Percentiles rank a stretch among this genome's conserved stretches.
Evolutionary conservation across 1,140 invertebrate species (phyloP).

Genomic region (Drusus annulatus): DNA sequence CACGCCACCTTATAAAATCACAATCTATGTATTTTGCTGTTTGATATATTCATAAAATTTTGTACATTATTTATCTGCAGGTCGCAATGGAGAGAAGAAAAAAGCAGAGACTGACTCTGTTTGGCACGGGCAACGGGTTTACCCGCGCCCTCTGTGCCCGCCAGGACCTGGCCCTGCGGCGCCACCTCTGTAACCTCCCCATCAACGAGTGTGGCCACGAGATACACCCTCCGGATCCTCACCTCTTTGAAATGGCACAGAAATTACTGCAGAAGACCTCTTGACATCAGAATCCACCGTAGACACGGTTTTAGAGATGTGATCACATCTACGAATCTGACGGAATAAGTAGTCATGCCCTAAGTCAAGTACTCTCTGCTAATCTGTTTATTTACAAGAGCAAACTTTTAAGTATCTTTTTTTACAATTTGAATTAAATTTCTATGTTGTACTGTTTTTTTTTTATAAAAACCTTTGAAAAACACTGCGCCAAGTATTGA

Average conservation of each 20-base stretch:
- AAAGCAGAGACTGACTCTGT: constrained; percentile 66
- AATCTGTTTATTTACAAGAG: no score
- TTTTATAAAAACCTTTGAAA: no score
- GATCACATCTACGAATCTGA: no score
- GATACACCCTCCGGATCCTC: constrained; percentile 60
- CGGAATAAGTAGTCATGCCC: no score
- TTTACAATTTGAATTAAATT: no score
- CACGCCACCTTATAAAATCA: background rate
- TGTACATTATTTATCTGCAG: constrained; percentile 59
- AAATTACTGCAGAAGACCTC: constrained; percentile 53
- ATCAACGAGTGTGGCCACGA: constrained; percentile 70
- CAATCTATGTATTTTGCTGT: no score
- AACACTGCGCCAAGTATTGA: no score
- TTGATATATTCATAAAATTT: no score
- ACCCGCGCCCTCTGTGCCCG: constrained; percentile 77
- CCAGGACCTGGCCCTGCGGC: constrained; percentile 76
- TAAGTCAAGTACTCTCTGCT: no score
- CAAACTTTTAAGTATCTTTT: no score
- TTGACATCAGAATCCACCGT: constrained; percentile 47
- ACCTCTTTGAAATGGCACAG: constrained; percentile 56
- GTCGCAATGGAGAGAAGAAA: constrained; percentile 69
- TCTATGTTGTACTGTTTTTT: no score
- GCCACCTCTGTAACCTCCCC: constrained; percentile 76
- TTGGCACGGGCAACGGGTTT: constrained; percentile 69
- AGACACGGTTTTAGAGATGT: background rate